phyloP scores from a whole-genome alignment of 2,888 invertebrate genomes.

The Crioceris asparagi region DNA sequence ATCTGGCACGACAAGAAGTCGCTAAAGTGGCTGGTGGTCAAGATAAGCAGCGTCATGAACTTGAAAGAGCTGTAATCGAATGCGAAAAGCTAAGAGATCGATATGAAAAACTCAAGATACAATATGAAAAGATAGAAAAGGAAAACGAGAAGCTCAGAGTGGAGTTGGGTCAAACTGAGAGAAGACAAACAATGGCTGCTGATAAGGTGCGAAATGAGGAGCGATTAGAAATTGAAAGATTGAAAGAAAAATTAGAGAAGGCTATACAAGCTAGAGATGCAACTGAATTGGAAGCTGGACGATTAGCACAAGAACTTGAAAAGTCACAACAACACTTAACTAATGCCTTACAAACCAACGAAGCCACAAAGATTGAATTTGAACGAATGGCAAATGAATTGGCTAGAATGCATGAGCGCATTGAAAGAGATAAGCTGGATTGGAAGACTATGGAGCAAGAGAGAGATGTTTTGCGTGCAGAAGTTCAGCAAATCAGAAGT shows the following conservation, averaged over 20 bases:
- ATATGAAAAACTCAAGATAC: conserved; percentile 70
- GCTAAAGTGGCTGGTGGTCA: conserved; percentile 61
- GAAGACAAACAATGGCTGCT: conserved; percentile 49
- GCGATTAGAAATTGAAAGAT: conserved; percentile 69
- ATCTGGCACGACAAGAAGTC: conserved; percentile 68
- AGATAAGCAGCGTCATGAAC: conserved; percentile 69
- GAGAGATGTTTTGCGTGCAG: conserved; percentile 58
- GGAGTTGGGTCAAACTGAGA: conserved; percentile 53
- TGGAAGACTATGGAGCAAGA: conserved; percentile 63
- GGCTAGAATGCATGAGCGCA: conserved; percentile 68
- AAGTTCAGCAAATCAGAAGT: conserved; percentile 54
- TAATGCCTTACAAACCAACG: conserved; percentile 75
- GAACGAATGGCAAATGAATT: conserved; percentile 75
- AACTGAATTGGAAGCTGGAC: conserved; percentile 75
- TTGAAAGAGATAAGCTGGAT: conserved; percentile 61
- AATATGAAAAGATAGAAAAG: conserved; percentile 58
- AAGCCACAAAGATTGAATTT: conserved; percentile 73
- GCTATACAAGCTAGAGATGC: conserved; percentile 71
- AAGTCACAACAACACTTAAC: conserved; percentile 75
- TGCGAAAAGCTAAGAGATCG: conserved; percentile 80
- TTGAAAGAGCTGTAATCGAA: conserved; percentile 78
- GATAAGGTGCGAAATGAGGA: conserved; percentile 57
- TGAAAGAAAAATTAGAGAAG: conserved; percentile 78
- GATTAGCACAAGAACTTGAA: conserved; percentile 74
- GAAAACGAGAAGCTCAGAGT: conserved; percentile 69